These are phyloP conservation scores for Chloroceryle aenea DNA, from an alignment of 2,113 vertebrate species.

Conservation along the genomic window DNA sequence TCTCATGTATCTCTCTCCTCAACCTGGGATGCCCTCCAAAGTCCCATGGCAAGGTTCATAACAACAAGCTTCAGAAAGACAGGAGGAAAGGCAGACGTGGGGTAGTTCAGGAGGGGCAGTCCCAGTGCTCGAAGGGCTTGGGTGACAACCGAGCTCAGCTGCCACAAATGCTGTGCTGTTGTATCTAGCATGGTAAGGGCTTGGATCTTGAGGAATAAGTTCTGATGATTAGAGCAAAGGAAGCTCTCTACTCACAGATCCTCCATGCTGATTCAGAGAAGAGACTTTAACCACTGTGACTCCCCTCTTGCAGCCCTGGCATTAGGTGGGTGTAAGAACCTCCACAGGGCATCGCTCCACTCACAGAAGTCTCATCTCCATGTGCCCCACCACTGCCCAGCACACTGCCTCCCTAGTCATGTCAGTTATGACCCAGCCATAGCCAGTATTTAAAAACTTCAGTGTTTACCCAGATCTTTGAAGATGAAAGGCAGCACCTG, in stretches of 20 bases:
- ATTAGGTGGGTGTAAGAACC: not conserved
- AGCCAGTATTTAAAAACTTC: not conserved
- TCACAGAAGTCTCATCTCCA: not conserved
- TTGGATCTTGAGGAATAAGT: not conserved
- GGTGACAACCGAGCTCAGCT: fast-evolving
- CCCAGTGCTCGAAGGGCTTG: fast-evolving
- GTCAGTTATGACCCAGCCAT: not conserved
- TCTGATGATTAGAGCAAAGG: not conserved
- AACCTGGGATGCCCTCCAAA: not conserved
- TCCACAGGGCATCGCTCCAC: fast-evolving
- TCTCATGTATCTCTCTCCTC: not conserved
- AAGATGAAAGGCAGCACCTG: not conserved
- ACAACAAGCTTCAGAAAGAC: not conserved
- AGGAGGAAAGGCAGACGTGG: not conserved
- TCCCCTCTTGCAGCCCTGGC: not conserved
- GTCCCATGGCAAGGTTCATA: not conserved
- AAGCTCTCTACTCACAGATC: not conserved
- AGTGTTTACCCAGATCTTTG: not conserved
- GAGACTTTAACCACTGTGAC: not conserved
- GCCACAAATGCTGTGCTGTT: not conserved
- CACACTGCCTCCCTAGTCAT: not conserved
- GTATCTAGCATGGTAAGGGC: not conserved
- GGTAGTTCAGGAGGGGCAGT: not conserved
- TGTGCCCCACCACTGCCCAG: fast-evolving
- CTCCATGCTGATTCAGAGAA: not conserved